Evolutionary conservation across 2,888 invertebrate species (phyloP), one percentile per base, ranked within the genome.

Genomic region (Plebejus argus): DNA sequence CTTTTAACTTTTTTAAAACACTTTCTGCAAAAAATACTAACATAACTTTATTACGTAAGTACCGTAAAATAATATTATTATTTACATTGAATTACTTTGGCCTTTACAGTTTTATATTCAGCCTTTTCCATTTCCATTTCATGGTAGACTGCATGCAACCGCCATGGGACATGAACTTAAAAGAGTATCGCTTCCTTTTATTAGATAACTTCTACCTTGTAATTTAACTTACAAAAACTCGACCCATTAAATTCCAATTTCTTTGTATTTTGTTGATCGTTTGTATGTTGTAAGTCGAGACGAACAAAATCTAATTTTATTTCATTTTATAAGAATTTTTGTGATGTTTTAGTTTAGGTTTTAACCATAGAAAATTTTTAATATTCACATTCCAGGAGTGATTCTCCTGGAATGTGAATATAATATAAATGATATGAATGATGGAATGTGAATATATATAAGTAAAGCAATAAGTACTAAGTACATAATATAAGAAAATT

Each of bases 81-180:
- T 58, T 58, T 7, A 58, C 20, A 20, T 20, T 58, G 10, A 0
- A 58, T 20, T n/a, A 58, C 58, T 58, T 20, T 58, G 20, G 6
- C 8, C 12, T 20, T 61, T 23, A 23, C 23, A 10, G 12, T 61
- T 61, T 61, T 61, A 23, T 23, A 61, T 12, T 61, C 23, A 61
- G 23, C 61, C 23, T 61, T 61, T 10, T 23, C 20, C 12, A 23
- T 61, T 61, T 61, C 61, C 23, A 61, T 61, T 61, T 61, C 61
- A 61, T 61, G 61, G 61, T 61, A 61, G 10, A 12, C 61, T 61
- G 61, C 61, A 61, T 23, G 23, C 61, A 61, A 61, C 61, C 61
- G 61, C 61, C 61, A 61, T 61, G 61, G 61, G 61, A 61, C 61
- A 23, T 12, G 61, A 61, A 61, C 61, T 61, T 61, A 8, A 8